A percentile compares a stretch with the other conserved stretches of the same genome.
These are phyloP conservation scores for Clinocottus analis DNA, from an alignment of 2,113 vertebrate genomes.

Conservation along the genomic window DNA sequence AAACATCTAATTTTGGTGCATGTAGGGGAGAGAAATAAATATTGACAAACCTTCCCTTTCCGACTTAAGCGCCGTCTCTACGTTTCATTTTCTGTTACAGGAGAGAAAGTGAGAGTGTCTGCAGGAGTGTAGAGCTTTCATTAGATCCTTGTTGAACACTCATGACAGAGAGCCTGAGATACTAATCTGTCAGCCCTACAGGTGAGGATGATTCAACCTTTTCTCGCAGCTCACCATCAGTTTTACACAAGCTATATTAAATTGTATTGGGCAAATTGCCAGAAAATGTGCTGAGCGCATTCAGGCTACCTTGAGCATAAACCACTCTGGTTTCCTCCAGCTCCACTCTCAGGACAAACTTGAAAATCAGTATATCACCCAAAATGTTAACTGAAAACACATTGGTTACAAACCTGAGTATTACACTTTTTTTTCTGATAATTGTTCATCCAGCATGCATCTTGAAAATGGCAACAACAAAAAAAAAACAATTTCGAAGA, in stretches of 20 bases:
- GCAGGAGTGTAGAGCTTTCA: conserved; percentile 10
- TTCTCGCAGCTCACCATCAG: background rate
- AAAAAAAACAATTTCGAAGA: too few relatives aligned
- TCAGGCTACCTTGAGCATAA: background rate
- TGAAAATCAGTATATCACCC: background rate
- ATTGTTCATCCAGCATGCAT: background rate
- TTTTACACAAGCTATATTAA: background rate
- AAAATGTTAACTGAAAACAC: background rate
- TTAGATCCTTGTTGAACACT: conserved; percentile 29
- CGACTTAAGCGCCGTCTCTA: background rate
- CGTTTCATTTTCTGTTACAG: background rate
- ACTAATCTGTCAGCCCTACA: conserved; percentile 24
- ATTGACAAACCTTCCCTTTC: conserved; percentile 33
- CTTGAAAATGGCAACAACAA: too few relatives aligned
- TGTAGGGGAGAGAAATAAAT: conserved; percentile 57
- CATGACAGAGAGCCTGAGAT: conserved; percentile 13
- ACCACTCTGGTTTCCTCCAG: background rate
- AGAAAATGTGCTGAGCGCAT: background rate
- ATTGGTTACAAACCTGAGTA: too few relatives aligned
- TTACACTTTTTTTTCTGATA: too few relatives aligned
- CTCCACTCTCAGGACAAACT: background rate
- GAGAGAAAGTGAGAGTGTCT: background rate
- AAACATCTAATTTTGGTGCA: conserved; percentile 2
- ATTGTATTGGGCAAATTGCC: background rate
- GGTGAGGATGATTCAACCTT: conserved; percentile 9